Conservation (phyloP, 2,797 vertebrate genomes). For the Semaprochilodus insignis region DNA sequence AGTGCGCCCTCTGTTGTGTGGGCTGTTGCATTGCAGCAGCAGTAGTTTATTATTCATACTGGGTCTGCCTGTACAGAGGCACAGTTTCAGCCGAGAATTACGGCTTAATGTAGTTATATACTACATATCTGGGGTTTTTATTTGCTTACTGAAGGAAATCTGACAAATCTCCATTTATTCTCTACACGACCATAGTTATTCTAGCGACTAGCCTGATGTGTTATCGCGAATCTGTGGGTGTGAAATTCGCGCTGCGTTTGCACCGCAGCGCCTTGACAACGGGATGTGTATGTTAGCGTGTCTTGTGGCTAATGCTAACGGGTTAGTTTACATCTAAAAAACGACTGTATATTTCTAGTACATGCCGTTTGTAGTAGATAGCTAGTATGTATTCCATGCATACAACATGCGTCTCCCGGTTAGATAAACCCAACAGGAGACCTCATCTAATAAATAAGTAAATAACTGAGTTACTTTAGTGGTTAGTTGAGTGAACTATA, state of each 20-base stretch:
- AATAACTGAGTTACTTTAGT: not conserved
- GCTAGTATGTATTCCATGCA: not conserved
- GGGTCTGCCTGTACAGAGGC: too few relatives aligned
- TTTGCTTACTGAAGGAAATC: not conserved
- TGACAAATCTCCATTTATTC: not conserved
- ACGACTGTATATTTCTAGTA: not conserved
- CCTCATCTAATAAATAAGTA: not conserved
- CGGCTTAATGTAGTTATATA: too few relatives aligned
- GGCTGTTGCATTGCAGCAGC: too few relatives aligned
- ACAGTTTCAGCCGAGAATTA: too few relatives aligned
- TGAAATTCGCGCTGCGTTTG: not conserved
- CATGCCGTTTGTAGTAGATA: not conserved
- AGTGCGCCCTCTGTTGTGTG: not conserved
- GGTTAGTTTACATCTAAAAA: too few relatives aligned
- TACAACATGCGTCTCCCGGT: not conserved
- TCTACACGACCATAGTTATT: not conserved
- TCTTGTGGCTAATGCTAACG: not conserved
- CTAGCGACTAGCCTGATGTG: too few relatives aligned
- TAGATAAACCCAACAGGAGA: not conserved
- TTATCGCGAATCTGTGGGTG: conserved; percentile 43
- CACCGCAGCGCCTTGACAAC: conserved; percentile 47
- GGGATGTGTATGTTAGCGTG: conserved; percentile 41
- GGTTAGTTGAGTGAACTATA: not conserved
- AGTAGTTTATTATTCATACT: too few relatives aligned
- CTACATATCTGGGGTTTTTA: not conserved